A percentile compares a stretch with the other conserved stretches of the same genome.
Evolutionary conservation across 2,113 vertebrate species (phyloP).

Genomic region (Dicrurus megarhynchus): DNA sequence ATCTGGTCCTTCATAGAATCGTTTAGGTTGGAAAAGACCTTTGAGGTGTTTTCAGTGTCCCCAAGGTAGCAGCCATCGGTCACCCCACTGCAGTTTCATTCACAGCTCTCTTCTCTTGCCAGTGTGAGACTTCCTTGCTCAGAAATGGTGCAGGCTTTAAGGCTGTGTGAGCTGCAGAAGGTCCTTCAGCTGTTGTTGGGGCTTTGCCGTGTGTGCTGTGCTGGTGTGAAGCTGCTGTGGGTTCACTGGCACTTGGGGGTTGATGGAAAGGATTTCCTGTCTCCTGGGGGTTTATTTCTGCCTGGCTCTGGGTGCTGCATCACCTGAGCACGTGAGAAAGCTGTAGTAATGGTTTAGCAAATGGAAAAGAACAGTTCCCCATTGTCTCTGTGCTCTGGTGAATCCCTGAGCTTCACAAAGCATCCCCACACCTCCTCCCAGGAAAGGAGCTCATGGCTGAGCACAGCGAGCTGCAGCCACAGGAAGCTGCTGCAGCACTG

Average conservation of each 20-base stretch:
- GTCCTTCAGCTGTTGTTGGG: neutral
- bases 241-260: neutral
- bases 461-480: neutral
- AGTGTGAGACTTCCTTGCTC: neutral
- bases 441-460: neutral
- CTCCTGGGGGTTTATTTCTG: neutral
- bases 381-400: neutral
- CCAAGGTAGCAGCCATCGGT: slow-evolving; percentile 31
- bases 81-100: slow-evolving; percentile 41
- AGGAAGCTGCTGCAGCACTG: neutral
- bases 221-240: neutral
- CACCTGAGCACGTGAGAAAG: neutral
- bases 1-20: rapidly evolving
- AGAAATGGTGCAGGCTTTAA: neutral
- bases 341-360: neutral
- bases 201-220: neutral
- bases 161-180: neutral
- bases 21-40: neutral
- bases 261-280: neutral
- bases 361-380: neutral
- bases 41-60: neutral
- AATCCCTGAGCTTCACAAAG: neutral
- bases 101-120: slow-evolving; percentile 34
- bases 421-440: neutral
- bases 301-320: neutral